Evolutionary conservation across 1,140 invertebrate genomes (phyloP), one percentile per base, ranked within the genome.

Genomic region (Drosophila lini): DNA sequence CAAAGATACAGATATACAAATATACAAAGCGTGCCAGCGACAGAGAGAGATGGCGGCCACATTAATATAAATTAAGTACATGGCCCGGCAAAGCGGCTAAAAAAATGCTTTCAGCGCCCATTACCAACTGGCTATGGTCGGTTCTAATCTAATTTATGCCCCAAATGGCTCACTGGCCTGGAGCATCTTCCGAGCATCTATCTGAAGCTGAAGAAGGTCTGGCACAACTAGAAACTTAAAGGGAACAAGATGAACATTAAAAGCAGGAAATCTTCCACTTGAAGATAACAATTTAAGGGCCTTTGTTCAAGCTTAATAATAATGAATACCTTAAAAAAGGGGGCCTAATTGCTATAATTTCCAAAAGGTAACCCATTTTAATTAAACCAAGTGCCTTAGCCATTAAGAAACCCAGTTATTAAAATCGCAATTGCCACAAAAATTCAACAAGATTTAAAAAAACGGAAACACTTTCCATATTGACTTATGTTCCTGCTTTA

Each of bases 21-120:
- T 45, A 50, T 55, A 74, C 63, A 52, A 67, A 44, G 32, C 45
- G 42, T 34, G 45, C 5, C 9, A 11, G 25, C 22, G 28, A 44
- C 56, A 16, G 38, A 52, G 61, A 44, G 45, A 62, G 34, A 50
- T 60, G 67, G 31, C 70, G 48, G 74, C 59, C 78, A 89, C 83
- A 89, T 88, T 88, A 88, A 88, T 88, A 88, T 88, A 88, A 89
- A 88, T 88, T 89, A 89, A 88, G 81, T 68, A 65, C 68, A 77
- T 64, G 58, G 64, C 60, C 78, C 48, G 58, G 74, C 82, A 78
- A 41, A 59, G 41, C 36, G 48, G 7, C 73, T 68, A 56, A 70
- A 70, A 77, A 69, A 88, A 85, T 82, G 83, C 82, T 88, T 86
- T 86, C 78, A 88, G 48, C 71, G 59, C 65, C 70, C 69, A 73